Conservation (phyloP, 2,888 invertebrate species). For the Icerya purchasi region DNA sequence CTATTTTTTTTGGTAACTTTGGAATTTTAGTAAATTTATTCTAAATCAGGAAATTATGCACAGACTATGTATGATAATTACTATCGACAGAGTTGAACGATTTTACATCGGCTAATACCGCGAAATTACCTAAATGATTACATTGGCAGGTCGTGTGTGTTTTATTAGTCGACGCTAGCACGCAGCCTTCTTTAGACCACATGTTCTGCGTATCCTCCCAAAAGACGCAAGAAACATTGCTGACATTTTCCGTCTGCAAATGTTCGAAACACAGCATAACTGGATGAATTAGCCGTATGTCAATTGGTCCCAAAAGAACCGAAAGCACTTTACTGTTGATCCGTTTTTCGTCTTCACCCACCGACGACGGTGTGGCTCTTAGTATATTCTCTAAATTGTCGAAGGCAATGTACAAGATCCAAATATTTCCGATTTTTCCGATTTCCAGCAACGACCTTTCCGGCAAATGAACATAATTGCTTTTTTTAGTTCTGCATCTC, state of each 20-base stretch:
- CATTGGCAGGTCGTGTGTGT: constrained; percentile 73
- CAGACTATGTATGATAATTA: too few relatives aligned
- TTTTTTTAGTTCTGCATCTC: constrained; percentile 44
- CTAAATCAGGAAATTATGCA: too few relatives aligned
- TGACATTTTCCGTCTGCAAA: constrained; percentile 63
- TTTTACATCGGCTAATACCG: constrained; percentile 85
- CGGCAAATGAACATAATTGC: constrained; percentile 61
- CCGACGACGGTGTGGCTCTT: constrained; percentile 33
- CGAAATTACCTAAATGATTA: constrained; percentile 79
- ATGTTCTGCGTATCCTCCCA: constrained; percentile 75
- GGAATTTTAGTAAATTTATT: too few relatives aligned
- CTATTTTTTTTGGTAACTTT: too few relatives aligned
- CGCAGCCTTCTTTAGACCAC: constrained; percentile 79
- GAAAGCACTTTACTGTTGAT: constrained; percentile 78
- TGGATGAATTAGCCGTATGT: constrained; percentile 66
- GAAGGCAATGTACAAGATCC: constrained; percentile 75
- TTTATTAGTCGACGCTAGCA: constrained; percentile 51
- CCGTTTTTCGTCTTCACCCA: constrained; percentile 11
- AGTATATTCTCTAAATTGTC: constrained; percentile 69
- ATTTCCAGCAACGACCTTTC: constrained; percentile 63
- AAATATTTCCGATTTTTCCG: constrained; percentile 60
- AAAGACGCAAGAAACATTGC: constrained; percentile 76
- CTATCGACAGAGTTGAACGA: too few relatives aligned
- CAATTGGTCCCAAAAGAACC: constrained; percentile 71
- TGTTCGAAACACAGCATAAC: constrained; percentile 66